Evolutionary conservation across 2,888 invertebrate genomes (phyloP).

Genomic region (Acleris literana): DNA sequence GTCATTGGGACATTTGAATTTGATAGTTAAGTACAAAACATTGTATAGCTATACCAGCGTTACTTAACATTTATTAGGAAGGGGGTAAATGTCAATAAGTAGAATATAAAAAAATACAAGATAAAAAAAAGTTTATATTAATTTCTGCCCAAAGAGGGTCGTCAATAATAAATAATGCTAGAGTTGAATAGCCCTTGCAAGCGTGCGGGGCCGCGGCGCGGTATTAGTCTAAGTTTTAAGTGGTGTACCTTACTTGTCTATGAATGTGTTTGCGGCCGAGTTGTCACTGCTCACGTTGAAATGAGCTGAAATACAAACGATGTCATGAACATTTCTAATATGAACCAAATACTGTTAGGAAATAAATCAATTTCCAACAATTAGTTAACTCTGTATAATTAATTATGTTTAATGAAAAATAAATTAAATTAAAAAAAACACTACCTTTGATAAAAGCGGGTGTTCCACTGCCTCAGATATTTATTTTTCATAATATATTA

Average conservation of each 20-base stretch:
- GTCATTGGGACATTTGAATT: too few relatives aligned
- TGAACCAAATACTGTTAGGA: too few relatives aligned
- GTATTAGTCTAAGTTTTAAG: constrained; percentile 67
- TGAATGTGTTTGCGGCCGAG: constrained; percentile 74
- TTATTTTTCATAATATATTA: constrained; percentile 78
- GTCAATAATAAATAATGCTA: constrained; percentile 4
- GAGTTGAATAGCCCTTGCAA: constrained; percentile 11
- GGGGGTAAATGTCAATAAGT: constrained; percentile 2
- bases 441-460: constrained; percentile 78
- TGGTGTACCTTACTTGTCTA: constrained; percentile 75
- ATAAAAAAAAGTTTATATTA: not conserved
- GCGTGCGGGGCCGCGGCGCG: constrained; percentile 46
- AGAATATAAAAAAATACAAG: not conserved
- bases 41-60: too few relatives aligned
- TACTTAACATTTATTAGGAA: too few relatives aligned
- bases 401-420: not conserved
- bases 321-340: not conserved
- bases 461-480: constrained; percentile 72
- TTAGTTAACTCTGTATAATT: too few relatives aligned
- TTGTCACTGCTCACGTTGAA: constrained; percentile 82
- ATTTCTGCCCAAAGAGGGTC: too few relatives aligned
- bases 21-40: too few relatives aligned
- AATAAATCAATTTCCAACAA: too few relatives aligned
- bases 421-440: constrained; percentile 53
- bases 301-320: constrained; percentile 69